Percentiles rank a stretch among this genome's conserved stretches.
Conservation (phyloP, 2,888 invertebrate species). For the Hirtodrosophila histrioides region DNA sequence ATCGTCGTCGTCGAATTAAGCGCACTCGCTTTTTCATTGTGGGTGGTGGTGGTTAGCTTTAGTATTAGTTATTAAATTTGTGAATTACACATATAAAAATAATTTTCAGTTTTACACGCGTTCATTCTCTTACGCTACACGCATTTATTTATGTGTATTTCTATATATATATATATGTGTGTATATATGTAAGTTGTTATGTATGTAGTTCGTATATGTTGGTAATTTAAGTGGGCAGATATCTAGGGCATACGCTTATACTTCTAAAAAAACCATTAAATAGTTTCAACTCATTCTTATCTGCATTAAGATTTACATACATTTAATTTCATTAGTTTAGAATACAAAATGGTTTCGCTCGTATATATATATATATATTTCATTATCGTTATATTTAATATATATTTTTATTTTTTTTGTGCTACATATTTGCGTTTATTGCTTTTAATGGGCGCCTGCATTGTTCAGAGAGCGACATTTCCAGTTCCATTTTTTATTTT, state of each 20-base stretch:
- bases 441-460: conserved; percentile 51
- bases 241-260: conserved; percentile 56
- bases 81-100: conserved; percentile 74
- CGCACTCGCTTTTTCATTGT: conserved; percentile 37
- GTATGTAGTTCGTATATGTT: conserved; percentile 22
- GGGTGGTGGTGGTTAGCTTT: conserved; percentile 56
- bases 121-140: conserved; percentile 36
- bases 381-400: conserved; percentile 24
- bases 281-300: conserved; percentile 51
- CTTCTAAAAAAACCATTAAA: conserved; percentile 70
- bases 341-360: conserved; percentile 62
- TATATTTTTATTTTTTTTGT: no score
- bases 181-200: conserved; percentile 31
- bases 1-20: conserved; percentile 27
- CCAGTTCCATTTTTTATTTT: conserved; percentile 10
- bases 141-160: conserved; percentile 37
- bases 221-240: conserved; percentile 22
- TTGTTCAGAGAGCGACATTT: conserved; percentile 23
- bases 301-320: conserved; percentile 31
- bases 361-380: conserved; percentile 31
- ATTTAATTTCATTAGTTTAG: conserved; percentile 42
- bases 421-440: conserved; percentile 50
- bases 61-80: conserved; percentile 54
- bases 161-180: conserved; percentile 34
- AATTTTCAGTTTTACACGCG: conserved; percentile 42